These are phyloP conservation scores for Champsocephalus esox DNA, from an alignment of 2,797 vertebrate species.

Conservation along the genomic window DNA sequence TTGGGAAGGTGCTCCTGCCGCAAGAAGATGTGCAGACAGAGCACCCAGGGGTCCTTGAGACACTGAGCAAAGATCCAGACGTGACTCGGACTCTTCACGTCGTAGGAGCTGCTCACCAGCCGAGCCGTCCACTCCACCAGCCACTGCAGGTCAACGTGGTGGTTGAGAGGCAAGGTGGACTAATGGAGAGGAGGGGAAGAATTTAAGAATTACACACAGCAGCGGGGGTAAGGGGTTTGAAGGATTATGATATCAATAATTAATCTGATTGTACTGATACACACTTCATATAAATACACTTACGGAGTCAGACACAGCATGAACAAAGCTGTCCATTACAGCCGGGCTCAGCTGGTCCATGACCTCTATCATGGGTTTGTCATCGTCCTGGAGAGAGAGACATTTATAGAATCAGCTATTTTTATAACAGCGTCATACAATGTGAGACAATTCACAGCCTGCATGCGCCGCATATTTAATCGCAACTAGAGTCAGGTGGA, in stretches of 20 bases:
- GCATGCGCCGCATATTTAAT: constrained; percentile 33
- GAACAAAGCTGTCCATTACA: constrained; percentile 97
- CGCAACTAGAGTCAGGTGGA: constrained; percentile 16
- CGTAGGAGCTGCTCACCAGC: constrained; percentile 96
- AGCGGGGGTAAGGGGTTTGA: not conserved
- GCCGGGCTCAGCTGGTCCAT: constrained; percentile 98
- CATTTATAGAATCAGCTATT: constrained; percentile 64
- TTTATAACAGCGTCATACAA: constrained; percentile 58
- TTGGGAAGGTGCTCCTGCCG: constrained; percentile 97
- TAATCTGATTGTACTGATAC: not conserved
- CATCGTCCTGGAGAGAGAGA: constrained; percentile 89
- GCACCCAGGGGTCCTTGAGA: constrained; percentile 97
- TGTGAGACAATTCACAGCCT: constrained; percentile 36
- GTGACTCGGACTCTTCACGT: constrained; percentile 97
- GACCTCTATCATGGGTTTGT: constrained; percentile 98
- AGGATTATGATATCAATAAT: constrained; percentile 9
- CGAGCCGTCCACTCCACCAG: constrained; percentile 97
- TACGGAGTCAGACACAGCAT: constrained; percentile 96
- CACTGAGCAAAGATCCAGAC: constrained; percentile 99
- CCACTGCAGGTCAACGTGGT: constrained; percentile 97
- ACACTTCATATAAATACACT: constrained; percentile 65
- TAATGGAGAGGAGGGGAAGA: constrained; percentile 60
- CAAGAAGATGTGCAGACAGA: constrained; percentile 98
- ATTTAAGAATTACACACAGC: constrained; percentile 58
- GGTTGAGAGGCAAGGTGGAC: constrained; percentile 91